phyloP scores from a whole-genome alignment of 53 echinoderm and acorn worm species.

The Echinarachnius parma region DNA sequence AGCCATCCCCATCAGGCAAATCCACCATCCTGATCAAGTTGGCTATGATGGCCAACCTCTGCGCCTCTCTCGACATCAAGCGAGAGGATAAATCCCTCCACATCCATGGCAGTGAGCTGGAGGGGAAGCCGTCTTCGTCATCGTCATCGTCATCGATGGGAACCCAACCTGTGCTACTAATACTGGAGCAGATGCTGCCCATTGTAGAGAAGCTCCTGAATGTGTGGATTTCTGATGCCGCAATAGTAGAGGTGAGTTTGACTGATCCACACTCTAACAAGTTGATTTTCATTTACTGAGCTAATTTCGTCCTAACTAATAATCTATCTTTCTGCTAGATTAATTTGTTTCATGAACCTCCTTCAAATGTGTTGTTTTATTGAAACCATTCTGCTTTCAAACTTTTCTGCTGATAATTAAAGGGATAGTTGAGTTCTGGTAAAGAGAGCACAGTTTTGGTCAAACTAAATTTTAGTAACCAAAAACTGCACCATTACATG shows the following conservation, averaged over 20 bases:
- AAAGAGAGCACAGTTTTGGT: no score
- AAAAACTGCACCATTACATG: no score
- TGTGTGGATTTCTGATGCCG: conserved; percentile 84
- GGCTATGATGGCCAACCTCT: conserved; percentile 90
- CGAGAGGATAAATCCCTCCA: conserved; percentile 65
- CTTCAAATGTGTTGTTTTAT: no score
- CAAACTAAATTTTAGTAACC: no score
- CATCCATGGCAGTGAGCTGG: conserved; percentile 38
- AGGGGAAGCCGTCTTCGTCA: conserved; percentile 40
- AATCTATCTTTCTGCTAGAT: no score
- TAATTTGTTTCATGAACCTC: no score
- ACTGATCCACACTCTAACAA: no score
- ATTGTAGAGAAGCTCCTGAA: conserved; percentile 83
- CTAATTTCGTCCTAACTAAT: no score
- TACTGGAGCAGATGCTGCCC: conserved; percentile 84
- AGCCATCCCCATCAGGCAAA: conserved; percentile 87
- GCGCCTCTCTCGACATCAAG: conserved; percentile 85
- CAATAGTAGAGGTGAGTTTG: conserved; percentile 76
- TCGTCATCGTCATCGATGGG: conserved; percentile 40
- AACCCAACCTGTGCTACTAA: conserved; percentile 85
- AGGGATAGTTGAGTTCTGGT: no score
- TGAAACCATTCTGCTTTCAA: no score
- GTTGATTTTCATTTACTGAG: no score
- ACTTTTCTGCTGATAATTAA: no score
- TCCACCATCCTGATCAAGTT: conserved; percentile 81